A percentile compares a stretch with the other conserved stretches of the same genome.
phyloP scores from a whole-genome alignment of 2,888 invertebrate species.

The Exephanes ischioxanthus region DNA sequence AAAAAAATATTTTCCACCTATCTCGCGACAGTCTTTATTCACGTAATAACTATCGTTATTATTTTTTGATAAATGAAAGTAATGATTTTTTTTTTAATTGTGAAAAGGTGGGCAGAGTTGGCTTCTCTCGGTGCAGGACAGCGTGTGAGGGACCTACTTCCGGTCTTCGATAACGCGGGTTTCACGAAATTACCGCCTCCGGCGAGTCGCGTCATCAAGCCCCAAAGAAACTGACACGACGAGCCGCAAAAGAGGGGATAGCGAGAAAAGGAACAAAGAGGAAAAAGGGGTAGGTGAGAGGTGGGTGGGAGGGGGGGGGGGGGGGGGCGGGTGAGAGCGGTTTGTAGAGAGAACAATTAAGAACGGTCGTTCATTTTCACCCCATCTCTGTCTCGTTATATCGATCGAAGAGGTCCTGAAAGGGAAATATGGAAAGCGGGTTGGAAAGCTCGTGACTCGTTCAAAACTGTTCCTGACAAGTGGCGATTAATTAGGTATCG shows the following conservation, averaged over 20 bases:
- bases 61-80: slow-evolving; percentile 6
- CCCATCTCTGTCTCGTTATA: slow-evolving; percentile 59
- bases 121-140: slow-evolving; percentile 87
- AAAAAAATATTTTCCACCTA: not conserved
- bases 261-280: slow-evolving; percentile 44
- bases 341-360: slow-evolving; percentile 68
- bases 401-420: slow-evolving; percentile 61
- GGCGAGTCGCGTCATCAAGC: slow-evolving; percentile 91
- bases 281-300: slow-evolving; percentile 25
- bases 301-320: slow-evolving; percentile 35
- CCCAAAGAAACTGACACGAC: slow-evolving; percentile 83
- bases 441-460: slow-evolving; percentile 49
- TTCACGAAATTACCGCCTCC: slow-evolving; percentile 94
- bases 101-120: slow-evolving; percentile 88
- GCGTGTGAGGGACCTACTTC: slow-evolving; percentile 90
- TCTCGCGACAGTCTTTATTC: not conserved
- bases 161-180: slow-evolving; percentile 94
- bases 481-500: slow-evolving; percentile 67
- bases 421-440: slow-evolving; percentile 43
- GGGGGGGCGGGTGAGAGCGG: slow-evolving; percentile 46
- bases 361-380: slow-evolving; percentile 68
- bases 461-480: slow-evolving; percentile 68
- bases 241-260: slow-evolving; percentile 30
- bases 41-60: not conserved
- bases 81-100: slow-evolving; percentile 19